phyloP scores from a whole-genome alignment of 2,888 invertebrate genomes.

The Tinea pellionella region DNA sequence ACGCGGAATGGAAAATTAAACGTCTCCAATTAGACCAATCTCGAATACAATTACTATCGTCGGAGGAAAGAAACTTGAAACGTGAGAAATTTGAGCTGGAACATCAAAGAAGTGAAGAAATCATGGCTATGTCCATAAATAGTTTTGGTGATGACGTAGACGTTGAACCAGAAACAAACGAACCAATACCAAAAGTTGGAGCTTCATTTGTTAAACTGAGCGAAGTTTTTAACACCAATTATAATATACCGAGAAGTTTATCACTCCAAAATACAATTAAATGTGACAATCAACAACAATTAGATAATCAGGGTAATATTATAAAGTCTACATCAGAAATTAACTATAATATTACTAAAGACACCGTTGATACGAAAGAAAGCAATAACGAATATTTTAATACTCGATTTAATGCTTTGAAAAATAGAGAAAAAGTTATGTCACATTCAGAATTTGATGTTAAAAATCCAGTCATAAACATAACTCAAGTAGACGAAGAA shows the following conservation, averaged over 20 bases:
- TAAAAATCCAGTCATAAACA: slow-evolving; percentile 22
- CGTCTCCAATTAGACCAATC: slow-evolving; percentile 53
- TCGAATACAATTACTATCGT: slow-evolving; percentile 54
- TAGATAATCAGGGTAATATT: slow-evolving; percentile 51
- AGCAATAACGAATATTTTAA: slow-evolving; percentile 43
- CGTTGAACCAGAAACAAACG: neutral
- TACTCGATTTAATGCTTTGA: slow-evolving; percentile 50
- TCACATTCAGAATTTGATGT: slow-evolving; percentile 42
- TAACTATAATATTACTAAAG: slow-evolving; percentile 23
- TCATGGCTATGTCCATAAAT: slow-evolving; percentile 47
- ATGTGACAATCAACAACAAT: slow-evolving; percentile 42
- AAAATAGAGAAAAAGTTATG: slow-evolving; percentile 65
- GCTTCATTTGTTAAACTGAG: slow-evolving; percentile 13
- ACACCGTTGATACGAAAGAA: slow-evolving; percentile 27
- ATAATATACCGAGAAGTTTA: slow-evolving; percentile 46
- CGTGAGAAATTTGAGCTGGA: slow-evolving; percentile 64
- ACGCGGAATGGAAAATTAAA: slow-evolving; percentile 69
- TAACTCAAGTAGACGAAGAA: slow-evolving; percentile 35
- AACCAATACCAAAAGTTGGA: neutral
- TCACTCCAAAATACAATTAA: slow-evolving; percentile 26
- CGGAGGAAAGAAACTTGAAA: slow-evolving; percentile 64
- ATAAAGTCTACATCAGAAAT: slow-evolving; percentile 25
- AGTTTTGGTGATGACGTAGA: slow-evolving; percentile 23
- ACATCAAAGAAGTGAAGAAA: slow-evolving; percentile 40
- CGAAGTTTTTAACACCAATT: slow-evolving; percentile 43